Evolutionary conservation across 2,113 vertebrate genomes (phyloP), one percentile per base, ranked within the genome.

Genomic region (Phoxinus phoxinus): DNA sequence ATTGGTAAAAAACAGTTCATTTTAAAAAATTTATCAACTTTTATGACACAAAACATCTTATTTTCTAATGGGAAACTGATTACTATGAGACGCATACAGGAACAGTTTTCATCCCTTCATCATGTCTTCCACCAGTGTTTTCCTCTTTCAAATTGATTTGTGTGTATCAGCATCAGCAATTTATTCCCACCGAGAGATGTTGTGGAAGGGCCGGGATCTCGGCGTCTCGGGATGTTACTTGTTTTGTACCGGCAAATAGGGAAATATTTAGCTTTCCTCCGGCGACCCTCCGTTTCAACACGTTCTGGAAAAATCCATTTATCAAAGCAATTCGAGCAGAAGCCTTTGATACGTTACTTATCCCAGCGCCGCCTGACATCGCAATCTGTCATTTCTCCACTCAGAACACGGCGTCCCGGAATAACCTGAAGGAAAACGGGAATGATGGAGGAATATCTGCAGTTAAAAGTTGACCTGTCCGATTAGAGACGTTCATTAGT

Each of bases 251-350:
- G 7, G 23, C 48, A 67, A 61, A 81, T 67, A 67, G n/a, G 37
- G 25, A 83, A 63, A 83, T 73, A 65, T 83, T 88, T 76, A 19
- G 59, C 51, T 85, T 85, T 79, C 46, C 51, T 35, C 15, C 37
- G 15, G 44, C 44, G 75, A 86, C 87, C 82, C 82, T 79, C 23
- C 7, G 53, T 41, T 78, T 30, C 65, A 23, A 19, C 69, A 21
- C 75, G 46, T 59, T 84, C 79, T 13, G 51, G 65, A 77, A 75
- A 61, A 77, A 81, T 86, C 86, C 56, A 88, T 89, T 87, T 80
- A 86, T 89, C 88, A 89, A 51, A 87, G 84, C 73, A 71, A 77
- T 77, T 84, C 84, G 77, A 85, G 44, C 84, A 81, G 85, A 81
- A 72, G 69, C 77, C 67, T 73, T 83, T 87, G 86, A 87, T 86